Evolutionary conservation across 1,140 invertebrate genomes (phyloP).

Genomic region (Trichonephila clavipes): DNA sequence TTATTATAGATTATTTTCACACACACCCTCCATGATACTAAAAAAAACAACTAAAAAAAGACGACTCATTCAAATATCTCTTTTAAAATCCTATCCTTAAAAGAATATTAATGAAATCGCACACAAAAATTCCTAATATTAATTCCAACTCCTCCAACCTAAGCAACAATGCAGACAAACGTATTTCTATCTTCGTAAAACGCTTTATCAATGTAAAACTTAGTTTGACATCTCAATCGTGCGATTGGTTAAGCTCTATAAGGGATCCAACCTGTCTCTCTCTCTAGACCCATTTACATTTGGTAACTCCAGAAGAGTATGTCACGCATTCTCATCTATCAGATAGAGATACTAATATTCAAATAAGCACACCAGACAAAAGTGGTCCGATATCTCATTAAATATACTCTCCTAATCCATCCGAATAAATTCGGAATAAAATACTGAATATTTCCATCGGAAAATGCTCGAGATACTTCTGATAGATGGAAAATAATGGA

Average conservation of each 20-base stretch:
- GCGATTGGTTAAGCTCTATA: conserved; percentile 25
- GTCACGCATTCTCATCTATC: conserved; percentile 13
- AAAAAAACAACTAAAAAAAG: too few relatives aligned
- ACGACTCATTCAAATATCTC: too few relatives aligned
- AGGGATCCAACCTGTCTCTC: not conserved
- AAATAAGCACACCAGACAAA: not conserved
- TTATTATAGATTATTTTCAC: too few relatives aligned
- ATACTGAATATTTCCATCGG: not conserved
- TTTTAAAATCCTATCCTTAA: too few relatives aligned
- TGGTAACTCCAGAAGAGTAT: not conserved
- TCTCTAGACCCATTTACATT: not conserved
- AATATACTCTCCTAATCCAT: not conserved
- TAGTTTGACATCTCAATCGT: conserved; percentile 4
- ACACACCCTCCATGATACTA: too few relatives aligned
- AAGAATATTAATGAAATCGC: too few relatives aligned
- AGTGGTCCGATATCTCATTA: not conserved
- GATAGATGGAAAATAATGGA: conserved; percentile 7
- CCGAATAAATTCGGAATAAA: not conserved
- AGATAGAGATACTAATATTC: not conserved
- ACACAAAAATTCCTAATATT: not conserved
- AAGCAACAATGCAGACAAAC: not conserved
- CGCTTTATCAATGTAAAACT: not conserved
- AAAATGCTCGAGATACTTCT: not conserved
- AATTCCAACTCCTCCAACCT: not conserved
- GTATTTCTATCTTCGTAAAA: not conserved